Conservation (phyloP, 2,797 vertebrate species). For the Prionace glauca region DNA sequence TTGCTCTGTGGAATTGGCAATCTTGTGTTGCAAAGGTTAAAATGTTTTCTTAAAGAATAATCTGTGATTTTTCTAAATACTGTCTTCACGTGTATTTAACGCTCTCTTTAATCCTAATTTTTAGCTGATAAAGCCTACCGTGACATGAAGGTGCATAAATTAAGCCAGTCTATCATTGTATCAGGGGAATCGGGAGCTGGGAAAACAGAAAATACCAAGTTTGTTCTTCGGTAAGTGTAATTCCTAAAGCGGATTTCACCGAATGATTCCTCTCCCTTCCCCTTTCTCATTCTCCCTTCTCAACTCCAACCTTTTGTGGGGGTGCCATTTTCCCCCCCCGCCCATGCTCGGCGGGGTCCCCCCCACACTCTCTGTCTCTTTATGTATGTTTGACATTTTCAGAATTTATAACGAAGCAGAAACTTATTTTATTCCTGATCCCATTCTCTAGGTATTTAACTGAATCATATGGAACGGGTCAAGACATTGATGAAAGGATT, state of each 20-base stretch:
- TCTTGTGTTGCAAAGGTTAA: background rate
- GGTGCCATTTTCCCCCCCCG: no score
- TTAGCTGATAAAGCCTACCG: constrained; percentile 93
- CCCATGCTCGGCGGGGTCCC: no score
- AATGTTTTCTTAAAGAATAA: background rate
- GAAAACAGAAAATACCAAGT: constrained; percentile 99
- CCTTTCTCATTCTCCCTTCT: no score
- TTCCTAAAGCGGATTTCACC: background rate
- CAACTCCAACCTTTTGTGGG: no score
- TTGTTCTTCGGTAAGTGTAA: constrained; percentile 82
- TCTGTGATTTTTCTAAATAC: background rate
- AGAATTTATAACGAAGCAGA: background rate
- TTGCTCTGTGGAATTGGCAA: background rate
- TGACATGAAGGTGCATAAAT: constrained; percentile 95
- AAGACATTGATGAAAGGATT: constrained; percentile 98
- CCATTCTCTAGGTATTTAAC: constrained; percentile 77
- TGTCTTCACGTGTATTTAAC: background rate
- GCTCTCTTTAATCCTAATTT: constrained; percentile 44
- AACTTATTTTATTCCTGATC: background rate
- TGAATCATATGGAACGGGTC: constrained; percentile 87
- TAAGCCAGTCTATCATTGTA: constrained; percentile 97
- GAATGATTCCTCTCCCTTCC: no score
- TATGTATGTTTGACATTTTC: background rate
- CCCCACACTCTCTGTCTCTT: background rate
- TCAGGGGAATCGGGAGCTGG: constrained; percentile 98